Evolutionary conservation across 2,797 vertebrate genomes (phyloP).

Genomic region (Pempheris klunzingeri): DNA sequence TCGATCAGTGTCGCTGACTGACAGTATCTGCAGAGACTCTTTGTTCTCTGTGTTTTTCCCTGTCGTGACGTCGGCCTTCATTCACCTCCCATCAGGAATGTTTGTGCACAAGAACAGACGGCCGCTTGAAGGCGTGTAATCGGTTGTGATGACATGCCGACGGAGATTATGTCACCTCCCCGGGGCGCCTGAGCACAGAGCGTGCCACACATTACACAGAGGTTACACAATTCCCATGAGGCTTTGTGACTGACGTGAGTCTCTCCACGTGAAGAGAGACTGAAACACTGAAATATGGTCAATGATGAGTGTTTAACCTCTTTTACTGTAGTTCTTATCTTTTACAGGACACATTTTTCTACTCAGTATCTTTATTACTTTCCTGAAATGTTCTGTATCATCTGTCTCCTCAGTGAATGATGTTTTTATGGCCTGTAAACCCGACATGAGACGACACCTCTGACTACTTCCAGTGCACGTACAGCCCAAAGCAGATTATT

Average conservation of each 20-base stretch:
- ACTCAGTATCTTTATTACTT: too few species aligned
- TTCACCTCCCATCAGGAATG: constrained; percentile 2
- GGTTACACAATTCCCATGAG: not conserved
- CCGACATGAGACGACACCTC: too few species aligned
- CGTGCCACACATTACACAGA: not conserved
- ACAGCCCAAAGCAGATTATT: too few species aligned
- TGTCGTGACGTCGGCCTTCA: not conserved
- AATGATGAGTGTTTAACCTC: not conserved
- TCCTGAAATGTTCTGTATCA: too few species aligned
- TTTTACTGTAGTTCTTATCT: not conserved
- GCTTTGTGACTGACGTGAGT: not conserved
- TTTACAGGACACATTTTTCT: too few species aligned
- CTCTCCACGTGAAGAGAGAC: not conserved
- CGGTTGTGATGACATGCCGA: constrained; percentile 4
- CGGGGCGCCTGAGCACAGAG: not conserved
- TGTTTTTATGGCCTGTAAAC: too few species aligned
- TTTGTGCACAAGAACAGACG: constrained; percentile 49
- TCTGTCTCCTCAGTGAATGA: too few species aligned
- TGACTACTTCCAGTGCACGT: too few species aligned
- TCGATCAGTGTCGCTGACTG: too few species aligned
- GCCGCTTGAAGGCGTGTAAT: constrained; percentile 24
- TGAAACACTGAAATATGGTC: not conserved
- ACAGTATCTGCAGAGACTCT: too few species aligned
- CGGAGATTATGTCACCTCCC: constrained; percentile 18
- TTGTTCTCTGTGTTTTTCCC: not conserved